These are phyloP conservation scores for Festucalex cinctus DNA, from an alignment of 2,113 vertebrate species.

Conservation along the genomic window DNA sequence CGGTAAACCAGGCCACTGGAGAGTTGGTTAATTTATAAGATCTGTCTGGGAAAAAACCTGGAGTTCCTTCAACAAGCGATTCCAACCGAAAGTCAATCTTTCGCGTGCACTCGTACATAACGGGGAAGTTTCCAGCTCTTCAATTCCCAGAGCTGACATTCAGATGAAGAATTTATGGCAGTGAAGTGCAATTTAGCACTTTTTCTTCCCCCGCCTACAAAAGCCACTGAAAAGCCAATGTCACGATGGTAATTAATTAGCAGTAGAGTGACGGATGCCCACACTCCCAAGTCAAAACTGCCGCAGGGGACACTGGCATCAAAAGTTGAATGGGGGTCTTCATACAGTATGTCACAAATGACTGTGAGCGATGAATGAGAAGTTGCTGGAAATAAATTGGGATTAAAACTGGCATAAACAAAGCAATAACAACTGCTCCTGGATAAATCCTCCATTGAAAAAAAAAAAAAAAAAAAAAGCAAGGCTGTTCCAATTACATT, in stretches of 20 bases:
- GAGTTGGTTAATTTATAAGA: conserved; percentile 15
- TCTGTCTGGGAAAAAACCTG: conserved; percentile 30
- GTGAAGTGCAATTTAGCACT: conserved; percentile 37
- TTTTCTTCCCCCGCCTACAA: not conserved
- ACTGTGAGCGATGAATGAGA: not conserved
- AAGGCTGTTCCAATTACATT: too few species aligned
- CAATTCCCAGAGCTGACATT: conserved; percentile 34
- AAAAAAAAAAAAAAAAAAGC: too few species aligned
- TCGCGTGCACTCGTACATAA: conserved; percentile 12
- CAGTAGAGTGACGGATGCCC: conserved; percentile 42
- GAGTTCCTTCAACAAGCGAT: conserved; percentile 8
- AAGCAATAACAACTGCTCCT: too few species aligned
- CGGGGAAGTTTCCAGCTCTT: conserved; percentile 21
- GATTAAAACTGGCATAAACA: not conserved
- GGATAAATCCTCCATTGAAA: too few species aligned
- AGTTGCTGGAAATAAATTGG: not conserved
- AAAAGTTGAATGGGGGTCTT: conserved; percentile 39
- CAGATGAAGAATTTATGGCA: conserved; percentile 44
- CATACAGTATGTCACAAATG: conserved; percentile 33
- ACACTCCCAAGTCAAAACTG: conserved; percentile 6
- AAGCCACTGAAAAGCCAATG: conserved; percentile 52
- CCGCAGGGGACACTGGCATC: conserved; percentile 20
- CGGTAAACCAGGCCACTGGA: not conserved
- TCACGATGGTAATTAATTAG: conserved; percentile 63
- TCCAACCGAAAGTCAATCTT: conserved; percentile 15